A percentile compares a stretch with the other conserved stretches of the same genome.
phyloP scores from a whole-genome alignment of 2,113 vertebrate genomes.

The Xenus cinereus region DNA sequence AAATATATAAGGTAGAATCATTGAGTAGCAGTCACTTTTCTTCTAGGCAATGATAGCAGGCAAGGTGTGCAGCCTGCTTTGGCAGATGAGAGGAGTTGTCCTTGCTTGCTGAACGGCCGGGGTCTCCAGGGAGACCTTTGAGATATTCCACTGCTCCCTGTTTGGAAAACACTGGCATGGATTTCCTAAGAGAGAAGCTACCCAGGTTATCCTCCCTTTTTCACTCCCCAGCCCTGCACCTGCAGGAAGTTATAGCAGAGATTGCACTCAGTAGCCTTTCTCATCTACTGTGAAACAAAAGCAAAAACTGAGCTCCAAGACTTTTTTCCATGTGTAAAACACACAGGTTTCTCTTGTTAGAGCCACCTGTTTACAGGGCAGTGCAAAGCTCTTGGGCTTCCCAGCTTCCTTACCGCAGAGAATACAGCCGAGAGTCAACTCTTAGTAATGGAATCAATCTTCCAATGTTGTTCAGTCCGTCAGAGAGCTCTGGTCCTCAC shows the following conservation, averaged over 20 bases:
- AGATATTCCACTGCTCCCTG: neutral
- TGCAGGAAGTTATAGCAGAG: neutral
- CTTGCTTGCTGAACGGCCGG: neutral
- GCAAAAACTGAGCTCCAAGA: neutral
- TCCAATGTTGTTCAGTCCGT: neutral
- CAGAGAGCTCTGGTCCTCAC: neutral
- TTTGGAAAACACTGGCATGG: neutral
- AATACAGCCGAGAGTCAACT: neutral
- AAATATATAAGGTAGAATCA: neutral
- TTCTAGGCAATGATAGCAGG: neutral
- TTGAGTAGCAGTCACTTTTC: neutral
- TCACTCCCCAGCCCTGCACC: neutral
- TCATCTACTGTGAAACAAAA: neutral
- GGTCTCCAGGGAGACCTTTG: neutral
- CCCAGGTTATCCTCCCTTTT: neutral
- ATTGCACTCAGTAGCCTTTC: neutral
- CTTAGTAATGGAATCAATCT: neutral
- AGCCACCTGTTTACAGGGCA: neutral
- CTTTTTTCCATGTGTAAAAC: constrained; percentile 6
- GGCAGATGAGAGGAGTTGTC: neutral
- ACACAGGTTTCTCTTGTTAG: constrained; percentile 17
- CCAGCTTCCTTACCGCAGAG: neutral
- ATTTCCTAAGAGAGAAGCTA: neutral
- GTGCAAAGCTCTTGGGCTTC: neutral
- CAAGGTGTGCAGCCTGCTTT: neutral